These are phyloP conservation scores for Sinhomidia bicolor DNA, from an alignment of 2,888 invertebrate species.

Conservation along the genomic window DNA sequence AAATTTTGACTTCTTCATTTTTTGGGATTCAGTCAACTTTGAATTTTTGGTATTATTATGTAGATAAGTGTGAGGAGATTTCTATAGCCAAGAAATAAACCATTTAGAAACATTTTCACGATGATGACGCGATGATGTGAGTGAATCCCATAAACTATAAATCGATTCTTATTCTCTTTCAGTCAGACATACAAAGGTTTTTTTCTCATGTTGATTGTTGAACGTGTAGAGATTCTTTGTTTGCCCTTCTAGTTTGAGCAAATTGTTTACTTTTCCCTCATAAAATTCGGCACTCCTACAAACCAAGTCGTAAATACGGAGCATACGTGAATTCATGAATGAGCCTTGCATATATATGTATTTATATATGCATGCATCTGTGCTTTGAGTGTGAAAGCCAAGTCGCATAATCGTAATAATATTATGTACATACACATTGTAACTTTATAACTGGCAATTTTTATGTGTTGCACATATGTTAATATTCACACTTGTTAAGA, in stretches of 20 bases:
- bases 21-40: too few species aligned
- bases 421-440: slow-evolving; percentile 17
- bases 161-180: too few species aligned
- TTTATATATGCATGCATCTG: background rate
- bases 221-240: slow-evolving; percentile 69
- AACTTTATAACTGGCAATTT: slow-evolving; percentile 64
- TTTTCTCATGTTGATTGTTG: slow-evolving; percentile 53
- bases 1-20: too few species aligned
- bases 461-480: slow-evolving; percentile 67
- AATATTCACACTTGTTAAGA: slow-evolving; percentile 67
- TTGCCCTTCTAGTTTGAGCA: slow-evolving; percentile 80
- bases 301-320: background rate
- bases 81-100: too few species aligned
- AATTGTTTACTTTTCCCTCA: slow-evolving; percentile 79
- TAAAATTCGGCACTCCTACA: slow-evolving; percentile 75
- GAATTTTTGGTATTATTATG: too few species aligned
- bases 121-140: too few species aligned
- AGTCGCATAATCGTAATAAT: slow-evolving; percentile 10
- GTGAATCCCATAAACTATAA: too few species aligned
- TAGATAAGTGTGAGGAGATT: too few species aligned
- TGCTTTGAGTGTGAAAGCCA: background rate
- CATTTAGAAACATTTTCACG: too few species aligned
- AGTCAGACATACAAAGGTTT: too few species aligned
- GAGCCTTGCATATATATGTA: background rate
- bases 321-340: background rate